These are phyloP conservation scores for Andricus curvator DNA, from an alignment of 2,888 invertebrate species.

Conservation along the genomic window DNA sequence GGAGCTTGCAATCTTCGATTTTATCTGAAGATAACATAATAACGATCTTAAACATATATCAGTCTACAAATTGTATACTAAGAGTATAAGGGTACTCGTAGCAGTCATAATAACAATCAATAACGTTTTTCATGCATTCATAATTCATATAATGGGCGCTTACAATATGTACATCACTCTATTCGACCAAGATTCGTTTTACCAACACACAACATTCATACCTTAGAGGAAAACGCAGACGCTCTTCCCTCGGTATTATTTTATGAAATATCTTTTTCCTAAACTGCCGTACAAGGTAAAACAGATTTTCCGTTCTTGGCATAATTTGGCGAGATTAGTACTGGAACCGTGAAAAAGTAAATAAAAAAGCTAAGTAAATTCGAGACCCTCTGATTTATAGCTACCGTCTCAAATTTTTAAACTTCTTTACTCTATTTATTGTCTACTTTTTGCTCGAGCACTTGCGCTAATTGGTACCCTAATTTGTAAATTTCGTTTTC, in stretches of 20 bases:
- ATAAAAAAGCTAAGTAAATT: conserved; percentile 11
- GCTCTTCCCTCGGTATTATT: not conserved
- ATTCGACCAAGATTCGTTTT: conserved; percentile 58
- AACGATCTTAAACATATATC: conserved; percentile 75
- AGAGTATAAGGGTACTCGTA: conserved; percentile 64
- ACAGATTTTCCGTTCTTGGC: not conserved
- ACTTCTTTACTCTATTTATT: conserved; percentile 12
- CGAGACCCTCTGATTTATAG: not conserved
- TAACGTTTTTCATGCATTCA: conserved; percentile 62
- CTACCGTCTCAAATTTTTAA: not conserved
- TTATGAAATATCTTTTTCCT: conserved; percentile 9
- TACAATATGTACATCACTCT: conserved; percentile 66
- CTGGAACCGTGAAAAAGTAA: conserved; percentile 14
- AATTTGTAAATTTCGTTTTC: conserved; percentile 8
- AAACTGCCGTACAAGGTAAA: conserved; percentile 1
- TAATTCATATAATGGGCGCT: conserved; percentile 60
- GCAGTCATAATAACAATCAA: conserved; percentile 62
- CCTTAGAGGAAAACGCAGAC: conserved; percentile 42
- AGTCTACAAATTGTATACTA: conserved; percentile 76
- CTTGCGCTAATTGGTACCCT: not conserved
- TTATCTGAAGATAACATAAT: conserved; percentile 54
- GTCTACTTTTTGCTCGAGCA: conserved; percentile 26
- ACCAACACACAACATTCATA: conserved; percentile 64
- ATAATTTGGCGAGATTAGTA: conserved; percentile 2
- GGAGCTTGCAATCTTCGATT: conserved; percentile 45